Conservation (phyloP, 64 coral and sea anemone genomes). For the Actinia tenebrosa region DNA sequence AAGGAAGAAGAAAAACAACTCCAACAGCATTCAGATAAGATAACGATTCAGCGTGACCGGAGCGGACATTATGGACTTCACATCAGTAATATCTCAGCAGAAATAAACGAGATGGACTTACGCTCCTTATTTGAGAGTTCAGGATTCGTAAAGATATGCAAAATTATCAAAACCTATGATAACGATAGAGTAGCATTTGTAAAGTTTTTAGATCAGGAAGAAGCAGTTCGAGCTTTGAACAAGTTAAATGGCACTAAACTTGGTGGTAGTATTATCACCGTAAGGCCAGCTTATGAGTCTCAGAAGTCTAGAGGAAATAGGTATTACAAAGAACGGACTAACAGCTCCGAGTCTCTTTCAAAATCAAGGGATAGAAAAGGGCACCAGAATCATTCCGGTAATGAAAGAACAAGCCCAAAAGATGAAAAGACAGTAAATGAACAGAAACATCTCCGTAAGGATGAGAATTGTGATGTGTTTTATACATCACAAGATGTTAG, state of each 20-base stretch:
- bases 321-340: not conserved
- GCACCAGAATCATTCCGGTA: not conserved
- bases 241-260: slow-evolving; percentile 12
- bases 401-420: not conserved
- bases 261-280: slow-evolving; percentile 1
- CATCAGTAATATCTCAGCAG: slow-evolving; percentile 44
- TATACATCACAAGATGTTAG: not conserved
- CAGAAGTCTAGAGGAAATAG: not conserved
- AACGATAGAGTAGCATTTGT: slow-evolving; percentile 23
- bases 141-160: slow-evolving; percentile 27
- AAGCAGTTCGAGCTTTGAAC: slow-evolving; percentile 26
- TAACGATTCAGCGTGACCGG: slow-evolving; percentile 2
- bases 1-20: not conserved
- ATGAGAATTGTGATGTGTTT: not conserved
- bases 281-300: slow-evolving; percentile 26
- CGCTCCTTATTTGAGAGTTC: slow-evolving; percentile 10
- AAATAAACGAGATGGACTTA: not conserved
- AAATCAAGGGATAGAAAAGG: not conserved
- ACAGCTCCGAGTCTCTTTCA: not conserved
- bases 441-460: not conserved
- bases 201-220: slow-evolving; percentile 11
- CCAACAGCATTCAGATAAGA: slow-evolving; percentile 4
- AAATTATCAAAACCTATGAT: slow-evolving; percentile 15
- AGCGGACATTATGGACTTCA: slow-evolving; percentile 41
- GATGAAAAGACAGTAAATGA: not conserved